Evolutionary conservation across 2,797 vertebrate genomes (phyloP), one percentile per base, ranked within the genome.

Genomic region (Etheostoma nigrum): DNA sequence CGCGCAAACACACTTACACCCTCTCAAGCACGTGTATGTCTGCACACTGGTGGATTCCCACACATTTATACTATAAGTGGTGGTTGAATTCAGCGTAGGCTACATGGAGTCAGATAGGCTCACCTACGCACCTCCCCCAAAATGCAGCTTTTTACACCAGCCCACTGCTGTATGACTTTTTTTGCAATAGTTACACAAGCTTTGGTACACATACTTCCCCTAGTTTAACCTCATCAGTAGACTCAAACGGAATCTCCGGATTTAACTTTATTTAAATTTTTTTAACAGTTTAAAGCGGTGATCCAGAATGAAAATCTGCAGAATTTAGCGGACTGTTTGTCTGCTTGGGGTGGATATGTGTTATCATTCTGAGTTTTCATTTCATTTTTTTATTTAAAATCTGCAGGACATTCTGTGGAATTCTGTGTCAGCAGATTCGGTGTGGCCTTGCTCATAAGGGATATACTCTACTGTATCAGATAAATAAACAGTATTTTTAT

Each of bases 101-200:
- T 44, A 14, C 19, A 18, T 33, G 23, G 42, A 69, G 30, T 4
- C 59, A 70, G 42, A 81, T 11, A 14, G 15, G 54, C 23, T 76
- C 73, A 81, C 78, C 67, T 60, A 78, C 77, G 10, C 72, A 60
- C 47, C 57, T 72, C 78, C 73, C 72, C 82, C 81, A 19, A 30
- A 15, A 53, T 54, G 75, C 48, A 64, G 45, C 75, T 74, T 76
- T 71, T 63, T 33, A 11, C 25, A 57, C 2, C 58, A 33, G 12
- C 62, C 45, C 62, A 57, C 53, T 54, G 62, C 19, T 55, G 0
- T n/a, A 21, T 19, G 40, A 30, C 52, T 74, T 74, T 74, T 57
- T 64, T 12, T 25, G 36, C 10, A 36, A 61, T 19, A 53, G 48
- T 78, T 65, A 25, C 55, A 63, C 57, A 66, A 51, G 27, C 59